Evolutionary conservation across 2,797 vertebrate genomes (phyloP), one percentile per base, ranked within the genome.

Genomic region (Rhinatrema bivittatum): DNA sequence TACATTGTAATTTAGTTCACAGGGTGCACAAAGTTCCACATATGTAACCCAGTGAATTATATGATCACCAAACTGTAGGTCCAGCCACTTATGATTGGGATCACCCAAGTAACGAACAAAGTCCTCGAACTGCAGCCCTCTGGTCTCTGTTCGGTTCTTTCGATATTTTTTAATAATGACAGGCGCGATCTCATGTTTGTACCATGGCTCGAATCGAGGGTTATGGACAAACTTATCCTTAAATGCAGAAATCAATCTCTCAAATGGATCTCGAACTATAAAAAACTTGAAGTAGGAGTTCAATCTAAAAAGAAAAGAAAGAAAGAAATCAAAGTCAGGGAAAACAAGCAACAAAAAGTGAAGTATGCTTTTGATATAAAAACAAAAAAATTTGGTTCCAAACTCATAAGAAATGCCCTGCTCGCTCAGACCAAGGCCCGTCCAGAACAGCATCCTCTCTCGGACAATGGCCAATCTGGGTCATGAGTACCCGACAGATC

Each of bases 191-290:
- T 92, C 85, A 5, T 96, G 91, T 62, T 91, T 88, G 74, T 98
- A 99, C 96, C 96, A 98, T 2, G 94, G 94, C 52, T 99, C 96
- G 4, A 91, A 97, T 15, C 96, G 91, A 4, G 96, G 95, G 47
- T 98, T 99, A 55, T 92, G 87, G 49, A 98, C 78, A 48, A 99
- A 99, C 70, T 98, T 98, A 74, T 99, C 96, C 65, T 97, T 99
- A 76, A 95, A 99, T 0, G 96, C 96, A 16, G 94, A 97, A 53
- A 96, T 94, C 7, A 97, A 85, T 14, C 96, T 89, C 71, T 99
- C 95, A 7, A 99, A 99, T 4, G 95, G 95, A 65, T 99, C 95
- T 65, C 96, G 78, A 42, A 99, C 96, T 3, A 98, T 97, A 65
- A 98, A 87, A 71, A 99, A 98, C 67, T 98, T 99, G 60, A 98